phyloP scores from a whole-genome alignment of 2,888 invertebrate species.

The Temnothorax ravouxi region DNA sequence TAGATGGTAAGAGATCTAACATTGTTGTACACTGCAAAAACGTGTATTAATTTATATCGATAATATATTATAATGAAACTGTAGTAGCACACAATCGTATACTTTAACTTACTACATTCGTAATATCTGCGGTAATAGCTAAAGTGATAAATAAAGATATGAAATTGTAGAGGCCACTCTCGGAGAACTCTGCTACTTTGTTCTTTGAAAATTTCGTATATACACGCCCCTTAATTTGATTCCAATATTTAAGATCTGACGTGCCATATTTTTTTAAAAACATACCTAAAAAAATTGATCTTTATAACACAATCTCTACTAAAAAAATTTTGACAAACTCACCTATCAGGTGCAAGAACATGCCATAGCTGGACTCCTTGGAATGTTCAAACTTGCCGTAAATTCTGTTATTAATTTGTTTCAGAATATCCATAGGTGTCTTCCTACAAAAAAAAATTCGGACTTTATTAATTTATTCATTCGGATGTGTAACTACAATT shows the following conservation, averaged over 20 bases:
- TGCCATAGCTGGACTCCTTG: conserved; percentile 87
- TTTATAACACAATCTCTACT: conserved; percentile 25
- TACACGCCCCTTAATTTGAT: conserved; percentile 88
- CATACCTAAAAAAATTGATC: conserved; percentile 76
- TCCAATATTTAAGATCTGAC: conserved; percentile 84
- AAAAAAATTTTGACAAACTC: conserved; percentile 67
- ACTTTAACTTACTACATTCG: conserved; percentile 84
- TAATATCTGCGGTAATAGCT: conserved; percentile 85
- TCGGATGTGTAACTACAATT: conserved; percentile 21
- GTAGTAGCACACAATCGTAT: conserved; percentile 7
- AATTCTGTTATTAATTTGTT: conserved; percentile 85
- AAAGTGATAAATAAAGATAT: conserved; percentile 86
- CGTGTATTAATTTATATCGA: neutral
- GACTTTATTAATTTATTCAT: conserved; percentile 43
- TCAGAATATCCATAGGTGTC: conserved; percentile 80
- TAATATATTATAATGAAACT: neutral
- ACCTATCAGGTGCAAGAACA: conserved; percentile 87
- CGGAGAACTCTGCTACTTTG: conserved; percentile 87
- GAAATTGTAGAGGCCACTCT: conserved; percentile 88
- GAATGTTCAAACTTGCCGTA: conserved; percentile 73
- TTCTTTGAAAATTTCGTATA: conserved; percentile 88
- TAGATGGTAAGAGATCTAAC: conserved; percentile 80
- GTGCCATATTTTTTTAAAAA: conserved; percentile 81
- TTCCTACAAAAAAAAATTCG: conserved; percentile 73
- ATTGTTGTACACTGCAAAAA: conserved; percentile 80